phyloP scores from a whole-genome alignment of 2,888 invertebrate genomes.

The Elmis aenea region DNA sequence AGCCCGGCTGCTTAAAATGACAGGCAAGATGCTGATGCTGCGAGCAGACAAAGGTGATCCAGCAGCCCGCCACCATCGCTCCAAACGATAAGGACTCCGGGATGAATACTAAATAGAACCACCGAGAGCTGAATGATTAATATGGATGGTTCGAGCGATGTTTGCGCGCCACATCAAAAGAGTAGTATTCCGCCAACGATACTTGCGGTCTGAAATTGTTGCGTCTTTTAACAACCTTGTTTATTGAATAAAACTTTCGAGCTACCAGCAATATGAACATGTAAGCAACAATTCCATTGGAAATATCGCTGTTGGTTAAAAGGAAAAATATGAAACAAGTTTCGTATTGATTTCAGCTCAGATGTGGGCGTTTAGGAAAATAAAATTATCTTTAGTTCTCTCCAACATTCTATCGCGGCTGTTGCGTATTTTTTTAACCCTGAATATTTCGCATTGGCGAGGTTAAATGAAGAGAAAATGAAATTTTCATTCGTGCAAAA shows the following conservation, averaged over 20 bases:
- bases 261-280: too few relatives aligned
- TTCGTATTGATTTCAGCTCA: too few relatives aligned
- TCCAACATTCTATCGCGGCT: too few relatives aligned
- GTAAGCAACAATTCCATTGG: too few relatives aligned
- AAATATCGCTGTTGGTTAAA: too few relatives aligned
- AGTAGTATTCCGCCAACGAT: conserved; percentile 11
- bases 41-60: conserved; percentile 31
- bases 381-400: too few relatives aligned
- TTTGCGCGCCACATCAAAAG: conserved; percentile 19
- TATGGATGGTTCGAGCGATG: conserved; percentile 34
- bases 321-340: too few relatives aligned
- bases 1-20: conserved; percentile 27
- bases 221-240: conserved; percentile 6
- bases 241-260: conserved; percentile 11
- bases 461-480: too few relatives aligned
- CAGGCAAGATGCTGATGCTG: conserved; percentile 28
- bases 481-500: too few relatives aligned
- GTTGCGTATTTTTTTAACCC: too few relatives aligned
- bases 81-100: conserved; percentile 33
- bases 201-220: conserved; percentile 6
- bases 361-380: too few relatives aligned
- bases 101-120: conserved; percentile 40
- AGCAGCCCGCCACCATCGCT: conserved; percentile 7
- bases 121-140: conserved; percentile 38
- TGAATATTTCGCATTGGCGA: too few relatives aligned